phyloP scores from a whole-genome alignment of 1,140 invertebrate genomes.

The Drosophila nasuta region DNA sequence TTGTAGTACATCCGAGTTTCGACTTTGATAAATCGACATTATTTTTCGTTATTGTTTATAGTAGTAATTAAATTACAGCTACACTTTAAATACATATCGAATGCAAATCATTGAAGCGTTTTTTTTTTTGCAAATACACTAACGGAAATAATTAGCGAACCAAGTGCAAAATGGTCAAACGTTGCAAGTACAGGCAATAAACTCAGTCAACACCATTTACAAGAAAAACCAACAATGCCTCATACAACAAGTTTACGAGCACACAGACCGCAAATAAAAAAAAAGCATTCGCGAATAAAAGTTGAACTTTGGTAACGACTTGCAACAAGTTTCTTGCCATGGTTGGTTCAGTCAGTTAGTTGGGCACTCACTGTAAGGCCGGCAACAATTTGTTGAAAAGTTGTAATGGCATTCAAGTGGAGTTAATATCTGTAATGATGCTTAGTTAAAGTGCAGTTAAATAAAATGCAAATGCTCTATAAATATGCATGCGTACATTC shows the following conservation, averaged over 20 bases:
- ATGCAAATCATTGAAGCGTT: conserved; percentile 40
- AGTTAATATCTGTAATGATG: conserved; percentile 19
- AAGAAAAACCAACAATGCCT: conserved; percentile 15
- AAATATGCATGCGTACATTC: conserved; percentile 18
- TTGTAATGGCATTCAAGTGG: neutral
- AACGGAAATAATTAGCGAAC: conserved; percentile 37
- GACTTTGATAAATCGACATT: neutral
- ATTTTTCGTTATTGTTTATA: conserved; percentile 7
- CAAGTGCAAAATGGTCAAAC: conserved; percentile 36
- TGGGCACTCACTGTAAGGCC: conserved; percentile 8
- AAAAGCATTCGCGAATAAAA: conserved; percentile 39
- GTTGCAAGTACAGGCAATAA: conserved; percentile 10
- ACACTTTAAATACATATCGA: conserved; percentile 24
- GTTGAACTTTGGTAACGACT: conserved; percentile 42
- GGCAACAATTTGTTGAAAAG: conserved; percentile 11
- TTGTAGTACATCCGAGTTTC: conserved; percentile 1
- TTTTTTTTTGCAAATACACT: conserved; percentile 13
- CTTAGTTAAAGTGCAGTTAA: conserved; percentile 10
- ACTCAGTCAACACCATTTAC: conserved; percentile 1
- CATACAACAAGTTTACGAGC: conserved; percentile 26
- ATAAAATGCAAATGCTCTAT: conserved; percentile 7
- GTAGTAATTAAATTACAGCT: neutral
- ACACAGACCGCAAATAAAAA: conserved; percentile 21
- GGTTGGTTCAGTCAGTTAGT: conserved; percentile 6
- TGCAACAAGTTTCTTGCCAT: conserved; percentile 25